These are phyloP conservation scores for Etia nguti DNA, from an alignment of 2,113 vertebrate species.

Conservation along the genomic window DNA sequence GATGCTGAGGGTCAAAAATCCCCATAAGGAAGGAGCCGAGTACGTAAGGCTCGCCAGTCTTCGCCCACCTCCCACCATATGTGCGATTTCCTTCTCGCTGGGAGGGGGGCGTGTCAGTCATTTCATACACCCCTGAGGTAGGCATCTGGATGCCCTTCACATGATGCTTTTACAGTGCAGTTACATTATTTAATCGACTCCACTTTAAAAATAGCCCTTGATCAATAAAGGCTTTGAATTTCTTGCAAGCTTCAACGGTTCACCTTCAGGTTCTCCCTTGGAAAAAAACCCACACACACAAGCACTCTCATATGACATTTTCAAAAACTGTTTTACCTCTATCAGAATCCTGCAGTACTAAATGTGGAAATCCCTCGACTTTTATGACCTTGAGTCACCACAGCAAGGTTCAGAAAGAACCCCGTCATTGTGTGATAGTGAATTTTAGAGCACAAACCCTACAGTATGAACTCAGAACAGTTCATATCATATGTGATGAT, in stretches of 20 bases:
- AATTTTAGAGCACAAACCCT: not conserved
- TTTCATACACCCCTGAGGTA: conserved; percentile 37
- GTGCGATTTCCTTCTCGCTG: not conserved
- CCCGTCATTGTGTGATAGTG: not conserved
- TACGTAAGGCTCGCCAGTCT: not conserved
- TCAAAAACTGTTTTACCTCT: conserved; percentile 3
- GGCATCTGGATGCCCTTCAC: conserved; percentile 54
- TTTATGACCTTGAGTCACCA: not conserved
- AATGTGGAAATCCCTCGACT: not conserved
- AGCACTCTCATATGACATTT: not conserved
- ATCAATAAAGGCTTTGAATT: conserved; percentile 71
- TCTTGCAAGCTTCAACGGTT: conserved; percentile 56
- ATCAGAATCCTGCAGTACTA: not conserved
- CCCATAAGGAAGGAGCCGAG: conserved; percentile 10
- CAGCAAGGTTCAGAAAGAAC: not conserved
- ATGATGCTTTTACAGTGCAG: conserved; percentile 62
- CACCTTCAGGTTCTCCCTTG: conserved; percentile 52
- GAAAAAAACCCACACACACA: not conserved
- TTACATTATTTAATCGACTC: conserved; percentile 66
- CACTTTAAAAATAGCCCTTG: conserved; percentile 69
- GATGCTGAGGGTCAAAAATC: conserved; percentile 27
- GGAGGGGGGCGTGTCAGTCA: conserved; percentile 1
- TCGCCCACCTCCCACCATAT: not conserved
- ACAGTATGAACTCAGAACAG: not conserved
- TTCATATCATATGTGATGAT: not conserved